Percentiles rank a stretch among this genome's conserved stretches.
Evolutionary conservation across 30 jellyfish, hydroid and myxozoan genomes (phyloP).

Genomic region (Euphysa ruthae): DNA sequence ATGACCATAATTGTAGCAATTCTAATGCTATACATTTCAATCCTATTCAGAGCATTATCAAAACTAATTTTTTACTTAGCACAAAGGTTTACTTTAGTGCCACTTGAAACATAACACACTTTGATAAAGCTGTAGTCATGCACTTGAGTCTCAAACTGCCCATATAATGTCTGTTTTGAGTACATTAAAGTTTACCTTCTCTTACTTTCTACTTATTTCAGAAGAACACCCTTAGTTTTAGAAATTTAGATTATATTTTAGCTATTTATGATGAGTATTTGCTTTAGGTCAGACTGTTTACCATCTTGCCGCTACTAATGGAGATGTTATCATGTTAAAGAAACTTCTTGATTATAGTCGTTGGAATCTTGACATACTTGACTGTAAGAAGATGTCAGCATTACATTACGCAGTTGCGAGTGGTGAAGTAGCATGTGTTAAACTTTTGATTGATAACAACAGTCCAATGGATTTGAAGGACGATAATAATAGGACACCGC

Average conservation of each 20-base stretch:
- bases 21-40: no score
- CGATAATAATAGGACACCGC: conserved; percentile 21
- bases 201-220: background rate
- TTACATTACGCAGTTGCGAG: conserved; percentile 30
- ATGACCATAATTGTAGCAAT: no score
- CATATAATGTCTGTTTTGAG: no score
- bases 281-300: conserved; percentile 19
- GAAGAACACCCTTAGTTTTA: no score
- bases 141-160: no score
- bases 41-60: no score
- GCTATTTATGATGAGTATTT: background rate
- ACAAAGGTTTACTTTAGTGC: no score
- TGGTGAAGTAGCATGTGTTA: conserved; percentile 27
- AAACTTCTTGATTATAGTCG: conserved; percentile 33
- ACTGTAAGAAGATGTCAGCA: conserved; percentile 10
- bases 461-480: conserved; percentile 25
- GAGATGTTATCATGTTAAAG: conserved; percentile 21
- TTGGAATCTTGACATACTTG: background rate
- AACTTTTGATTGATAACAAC: conserved; percentile 8
- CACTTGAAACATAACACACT: no score
- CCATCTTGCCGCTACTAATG: conserved; percentile 24
- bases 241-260: background rate
- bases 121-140: no score
- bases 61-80: no score
- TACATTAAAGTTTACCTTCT: no score